Evolutionary conservation across 2,113 vertebrate species (phyloP), one percentile per base, ranked within the genome.

Genomic region (Oreochromis tanganicae): DNA sequence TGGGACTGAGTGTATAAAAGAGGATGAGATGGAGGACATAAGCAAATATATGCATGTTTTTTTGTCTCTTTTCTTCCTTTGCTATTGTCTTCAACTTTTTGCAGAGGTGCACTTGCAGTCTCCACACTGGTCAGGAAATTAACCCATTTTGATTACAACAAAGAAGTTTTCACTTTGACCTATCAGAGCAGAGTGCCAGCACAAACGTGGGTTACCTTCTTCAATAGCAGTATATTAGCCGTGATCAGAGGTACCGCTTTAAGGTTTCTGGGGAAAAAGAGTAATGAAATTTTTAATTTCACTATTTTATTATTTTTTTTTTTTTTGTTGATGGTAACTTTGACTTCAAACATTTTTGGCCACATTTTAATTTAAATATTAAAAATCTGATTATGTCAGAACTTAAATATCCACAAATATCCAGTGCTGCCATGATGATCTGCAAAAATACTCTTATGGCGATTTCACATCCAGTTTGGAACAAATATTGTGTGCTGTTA

Each of bases 401-500:
- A 75, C 24, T 2, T 75, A 2, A 71, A 41, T 46, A 16, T 27
- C 52, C 55, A 27, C 27, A 38, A 66, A 63, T 43, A 17, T 48
- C 68, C 19, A 66, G 19, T 38, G 61, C 1, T 38, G 34, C 61
- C 61, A 8, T 13, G 34, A 66, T 21, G 61, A 38, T 46, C 68
- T 27, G 21, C 68, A 73, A 1, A 73, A 1, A 73, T 16, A 73
- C 7, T n/a, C 10, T 2, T 0, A 1, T 63, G 54, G 54, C 11
- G 0, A 0, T 56, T 9, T 71, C 63, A 41, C n/a, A 0, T 21
- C n/a, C 36, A 11, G 61, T 66, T 19, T 7, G 19, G 6, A 13
- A 38, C 61, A 66, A 38, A 66, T 66, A n/a, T 21, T 8, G 19
- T 63, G 6, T 38, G 6, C 36, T 3, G 4, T 41, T 38, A 5